Percentiles rank a stretch among this genome's conserved stretches.
Conservation (phyloP, 2,888 invertebrate species). For the Arrhopalites spinosus region DNA sequence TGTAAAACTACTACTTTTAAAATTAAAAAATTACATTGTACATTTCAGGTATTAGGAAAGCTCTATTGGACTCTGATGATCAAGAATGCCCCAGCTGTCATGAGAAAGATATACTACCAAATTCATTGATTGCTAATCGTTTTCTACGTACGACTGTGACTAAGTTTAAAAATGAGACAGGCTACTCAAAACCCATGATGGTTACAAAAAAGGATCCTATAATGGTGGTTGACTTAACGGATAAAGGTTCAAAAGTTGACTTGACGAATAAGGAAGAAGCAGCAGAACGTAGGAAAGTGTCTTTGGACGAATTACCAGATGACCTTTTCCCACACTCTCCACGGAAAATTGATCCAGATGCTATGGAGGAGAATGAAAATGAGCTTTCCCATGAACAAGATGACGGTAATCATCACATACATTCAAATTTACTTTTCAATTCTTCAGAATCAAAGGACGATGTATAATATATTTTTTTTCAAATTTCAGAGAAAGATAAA, state of each 20-base stretch:
- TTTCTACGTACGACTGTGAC: constrained; percentile 83
- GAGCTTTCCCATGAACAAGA: background rate
- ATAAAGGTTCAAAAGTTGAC: no score
- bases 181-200: constrained; percentile 69
- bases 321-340: constrained; percentile 48
- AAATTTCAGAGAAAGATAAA: constrained; percentile 30
- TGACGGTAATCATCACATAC: constrained; percentile 44
- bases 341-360: background rate
- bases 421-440: no score
- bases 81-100: constrained; percentile 94
- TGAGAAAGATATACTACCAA: constrained; percentile 89
- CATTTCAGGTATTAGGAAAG: constrained; percentile 77
- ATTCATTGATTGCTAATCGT: constrained; percentile 88
- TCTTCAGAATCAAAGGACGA: no score
- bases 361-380: no score
- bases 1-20: no score
- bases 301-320: constrained; percentile 53
- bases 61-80: constrained; percentile 88
- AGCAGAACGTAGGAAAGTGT: constrained; percentile 33
- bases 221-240: constrained; percentile 24
- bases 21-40: no score
- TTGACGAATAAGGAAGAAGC: constrained; percentile 16
- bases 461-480: no score
- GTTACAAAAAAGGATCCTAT: constrained; percentile 35
- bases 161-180: constrained; percentile 87